Evolutionary conservation across 2,113 vertebrate species (phyloP).

Genomic region (Girardinichthys multiradiatus): DNA sequence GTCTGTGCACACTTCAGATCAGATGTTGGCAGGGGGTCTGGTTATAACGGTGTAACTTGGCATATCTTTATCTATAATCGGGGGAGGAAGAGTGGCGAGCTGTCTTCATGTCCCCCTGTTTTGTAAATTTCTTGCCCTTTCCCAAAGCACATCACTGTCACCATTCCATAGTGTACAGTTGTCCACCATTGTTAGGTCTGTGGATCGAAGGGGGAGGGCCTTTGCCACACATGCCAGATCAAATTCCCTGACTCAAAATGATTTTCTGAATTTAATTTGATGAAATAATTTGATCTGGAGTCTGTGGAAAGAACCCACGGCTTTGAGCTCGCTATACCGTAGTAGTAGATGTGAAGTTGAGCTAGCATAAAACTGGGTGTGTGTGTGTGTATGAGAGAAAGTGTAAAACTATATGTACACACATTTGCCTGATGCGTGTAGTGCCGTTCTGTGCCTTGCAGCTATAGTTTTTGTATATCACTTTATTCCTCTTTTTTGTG

Average conservation of each 20-base stretch:
- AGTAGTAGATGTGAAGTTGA: constrained; percentile 77
- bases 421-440: constrained; percentile 61
- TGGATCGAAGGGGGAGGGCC: constrained; percentile 32
- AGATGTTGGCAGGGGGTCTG: constrained; percentile 27
- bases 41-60: constrained; percentile 32
- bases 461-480: constrained; percentile 77
- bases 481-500: constrained; percentile 77
- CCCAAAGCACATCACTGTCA: constrained; percentile 61
- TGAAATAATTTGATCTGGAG: constrained; percentile 46
- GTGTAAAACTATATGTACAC: constrained; percentile 15
- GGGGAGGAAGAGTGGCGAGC: constrained; percentile 69
- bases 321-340: constrained; percentile 51
- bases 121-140: constrained; percentile 50
- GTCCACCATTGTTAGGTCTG: constrained; percentile 54
- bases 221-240: constrained; percentile 54
- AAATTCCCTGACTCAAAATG: constrained; percentile 21
- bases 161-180: constrained; percentile 69
- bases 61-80: constrained; percentile 31
- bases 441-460: constrained; percentile 67
- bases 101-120: constrained; percentile 40
- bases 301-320: constrained; percentile 50
- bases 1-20: constrained; percentile 48
- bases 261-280: neutral
- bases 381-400: constrained; percentile 15
- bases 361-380: constrained; percentile 72